Evolutionary conservation across 2,888 invertebrate genomes (phyloP), one percentile per base, ranked within the genome.

Genomic region (Sicus ferrugineus): DNA sequence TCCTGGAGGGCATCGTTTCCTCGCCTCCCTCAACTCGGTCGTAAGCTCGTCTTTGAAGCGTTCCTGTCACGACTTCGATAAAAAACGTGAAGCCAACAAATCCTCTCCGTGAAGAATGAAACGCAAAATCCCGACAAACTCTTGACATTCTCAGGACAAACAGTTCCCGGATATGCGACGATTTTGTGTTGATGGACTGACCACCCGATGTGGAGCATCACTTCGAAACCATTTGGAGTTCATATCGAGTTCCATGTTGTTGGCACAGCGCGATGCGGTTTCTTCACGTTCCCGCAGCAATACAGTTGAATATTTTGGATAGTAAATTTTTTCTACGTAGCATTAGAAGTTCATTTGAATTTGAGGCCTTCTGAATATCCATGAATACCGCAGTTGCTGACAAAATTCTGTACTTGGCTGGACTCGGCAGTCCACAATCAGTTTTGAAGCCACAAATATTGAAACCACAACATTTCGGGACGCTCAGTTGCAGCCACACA

Each of bases 91-190:
- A 3, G 26, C 14, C 4, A 28, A 56, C 26, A 4, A 23, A 21
- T 19, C 23, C 19, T 34, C 9, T n/a, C 6, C 31, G 42, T 6
- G 16, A 48, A n/a, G 30, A 1, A 61, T 21, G 16, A 9, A 46
- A 26, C 42, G 26, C n/a, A 62, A 42, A 46, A 62, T 28, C 46
- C 28, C 16, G 46, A 34, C 6, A 65, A 42, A 50, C 31, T 61
- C 62, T 62, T 62, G 30, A 59, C 54, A 38, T 54, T 66, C 56
- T 66, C 56, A 26, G 38, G 54, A 28, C 54, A 54, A 66, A 66
- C 52, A 38, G 65, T 54, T 52, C n/a, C 34, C 54, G 54, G n/a
- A n/a, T n/a, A n/a, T n/a, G n/a, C n/a, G n/a, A n/a, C n/a, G n/a
- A n/a, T 54, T 52, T 50, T 21, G 14, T 38, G 23, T 23, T 34